Percentiles rank a stretch among this genome's conserved stretches.
Conservation (phyloP, 2,888 invertebrate genomes). For the Mystacides longicornis region DNA sequence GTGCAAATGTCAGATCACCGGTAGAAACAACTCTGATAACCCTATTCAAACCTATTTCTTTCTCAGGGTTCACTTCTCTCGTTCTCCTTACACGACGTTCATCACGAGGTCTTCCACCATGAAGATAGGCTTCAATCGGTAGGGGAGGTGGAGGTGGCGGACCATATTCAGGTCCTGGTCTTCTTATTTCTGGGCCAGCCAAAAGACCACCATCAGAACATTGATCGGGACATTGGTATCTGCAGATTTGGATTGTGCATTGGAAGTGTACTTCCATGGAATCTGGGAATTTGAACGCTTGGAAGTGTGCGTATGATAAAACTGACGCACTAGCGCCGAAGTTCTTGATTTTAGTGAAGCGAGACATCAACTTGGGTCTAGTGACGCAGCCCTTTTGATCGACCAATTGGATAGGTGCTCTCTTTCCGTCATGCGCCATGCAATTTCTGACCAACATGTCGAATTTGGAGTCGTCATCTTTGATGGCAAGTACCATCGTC, state of each 20-base stretch:
- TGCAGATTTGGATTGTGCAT: conserved; percentile 89
- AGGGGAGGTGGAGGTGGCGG: conserved; percentile 57
- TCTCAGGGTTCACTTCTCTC: conserved; percentile 60
- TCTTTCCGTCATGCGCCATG: conserved; percentile 89
- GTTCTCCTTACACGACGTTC: conserved; percentile 64
- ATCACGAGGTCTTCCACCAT: conserved; percentile 63
- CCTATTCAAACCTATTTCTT: conserved; percentile 81
- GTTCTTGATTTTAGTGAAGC: conserved; percentile 91
- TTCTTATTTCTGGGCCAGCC: conserved; percentile 38
- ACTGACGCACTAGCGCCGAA: conserved; percentile 91
- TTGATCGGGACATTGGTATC: conserved; percentile 89
- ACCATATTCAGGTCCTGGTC: conserved; percentile 60
- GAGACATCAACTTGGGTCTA: conserved; percentile 85
- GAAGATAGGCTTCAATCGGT: conserved; percentile 56
- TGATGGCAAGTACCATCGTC: conserved; percentile 94
- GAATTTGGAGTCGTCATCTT: conserved; percentile 90
- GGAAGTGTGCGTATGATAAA: conserved; percentile 86
- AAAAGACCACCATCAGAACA: conserved; percentile 61
- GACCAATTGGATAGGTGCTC: conserved; percentile 87
- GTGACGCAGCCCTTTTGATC: conserved; percentile 91
- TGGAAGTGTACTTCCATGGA: conserved; percentile 96
- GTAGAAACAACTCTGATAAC: conserved; percentile 88
- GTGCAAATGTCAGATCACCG: conserved; percentile 78
- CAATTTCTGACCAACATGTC: conserved; percentile 93
- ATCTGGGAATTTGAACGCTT: conserved; percentile 93